Percentiles rank a stretch among this genome's conserved stretches.
Evolutionary conservation across 2,797 vertebrate genomes (phyloP).

Genomic region (Hydrolagus colliei): DNA sequence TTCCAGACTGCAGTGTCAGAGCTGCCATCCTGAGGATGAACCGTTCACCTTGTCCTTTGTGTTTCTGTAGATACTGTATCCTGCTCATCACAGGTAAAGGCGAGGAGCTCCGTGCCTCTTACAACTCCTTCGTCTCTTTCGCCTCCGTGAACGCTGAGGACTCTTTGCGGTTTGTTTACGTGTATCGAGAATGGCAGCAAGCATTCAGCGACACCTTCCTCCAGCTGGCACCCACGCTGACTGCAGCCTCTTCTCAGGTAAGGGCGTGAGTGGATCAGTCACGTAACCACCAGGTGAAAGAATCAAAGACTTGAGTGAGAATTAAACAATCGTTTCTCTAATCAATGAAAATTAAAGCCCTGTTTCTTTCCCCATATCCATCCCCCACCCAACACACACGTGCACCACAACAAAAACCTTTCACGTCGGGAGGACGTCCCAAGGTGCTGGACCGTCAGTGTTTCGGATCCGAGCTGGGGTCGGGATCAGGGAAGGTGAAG

Average conservation of each 20-base stretch:
- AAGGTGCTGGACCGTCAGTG: too few species aligned
- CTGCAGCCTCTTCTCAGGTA: too few species aligned
- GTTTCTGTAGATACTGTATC: constrained; percentile 72
- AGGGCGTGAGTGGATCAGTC: background rate
- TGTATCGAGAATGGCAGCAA: constrained; percentile 73
- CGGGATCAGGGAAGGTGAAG: too few species aligned
- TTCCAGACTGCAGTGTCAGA: too few species aligned
- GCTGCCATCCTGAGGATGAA: too few species aligned
- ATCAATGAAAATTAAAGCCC: too few species aligned
- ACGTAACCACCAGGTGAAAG: background rate
- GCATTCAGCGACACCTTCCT: constrained; percentile 69
- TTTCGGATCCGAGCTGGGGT: too few species aligned
- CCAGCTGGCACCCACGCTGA: background rate
- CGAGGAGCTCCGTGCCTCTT: constrained; percentile 57
- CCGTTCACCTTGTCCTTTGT: background rate
- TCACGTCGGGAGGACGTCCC: too few species aligned
- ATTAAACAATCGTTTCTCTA: too few species aligned
- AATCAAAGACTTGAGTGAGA: background rate
- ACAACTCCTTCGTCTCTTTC: constrained; percentile 76
- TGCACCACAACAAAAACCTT: too few species aligned
- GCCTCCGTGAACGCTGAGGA: constrained; percentile 78
- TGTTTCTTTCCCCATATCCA: too few species aligned
- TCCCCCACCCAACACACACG: too few species aligned
- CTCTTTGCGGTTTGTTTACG: constrained; percentile 74
- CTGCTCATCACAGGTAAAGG: constrained; percentile 75